Conservation (phyloP, 2,888 invertebrate species). For the Polymixis lichenea region DNA sequence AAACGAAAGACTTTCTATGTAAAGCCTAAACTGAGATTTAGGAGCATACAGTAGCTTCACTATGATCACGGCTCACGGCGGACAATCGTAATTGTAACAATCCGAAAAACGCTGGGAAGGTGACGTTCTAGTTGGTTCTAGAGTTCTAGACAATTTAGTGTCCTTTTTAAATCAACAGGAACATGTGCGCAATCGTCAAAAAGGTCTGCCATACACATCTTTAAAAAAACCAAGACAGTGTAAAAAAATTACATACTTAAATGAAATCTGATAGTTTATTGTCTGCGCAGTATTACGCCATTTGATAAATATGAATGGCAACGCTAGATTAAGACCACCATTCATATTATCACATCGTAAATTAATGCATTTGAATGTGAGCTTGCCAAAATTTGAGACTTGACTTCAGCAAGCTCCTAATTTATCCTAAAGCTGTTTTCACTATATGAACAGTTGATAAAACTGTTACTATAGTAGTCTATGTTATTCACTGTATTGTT, state of each 20-base stretch:
- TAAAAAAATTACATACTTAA: not conserved
- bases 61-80: not conserved
- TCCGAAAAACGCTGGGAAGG: conserved; percentile 4
- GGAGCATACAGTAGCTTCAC: not conserved
- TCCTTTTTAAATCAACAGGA: conserved; percentile 8
- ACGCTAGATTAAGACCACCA: not conserved
- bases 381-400: conserved; percentile 18
- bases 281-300: not conserved
- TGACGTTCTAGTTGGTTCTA: not conserved
- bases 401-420: conserved; percentile 12
- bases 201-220: not conserved
- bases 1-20: conserved; percentile 9
- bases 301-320: conserved; percentile 26
- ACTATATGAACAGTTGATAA: not conserved
- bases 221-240: not conserved
- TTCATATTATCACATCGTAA: conserved; percentile 32
- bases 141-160: conserved; percentile 5
- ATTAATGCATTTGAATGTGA: conserved; percentile 29
- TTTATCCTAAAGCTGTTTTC: conserved; percentile 6
- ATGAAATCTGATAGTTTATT: conserved; percentile 7
- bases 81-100: conserved; percentile 11
- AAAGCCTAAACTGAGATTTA: conserved; percentile 1
- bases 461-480: conserved; percentile 34
- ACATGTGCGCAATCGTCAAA: not conserved
- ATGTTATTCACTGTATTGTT: conserved; percentile 44